A percentile compares a stretch with the other conserved stretches of the same genome.
These are phyloP conservation scores for Gouania willdenowi DNA, from an alignment of 2,797 vertebrate species.

Conservation along the genomic window DNA sequence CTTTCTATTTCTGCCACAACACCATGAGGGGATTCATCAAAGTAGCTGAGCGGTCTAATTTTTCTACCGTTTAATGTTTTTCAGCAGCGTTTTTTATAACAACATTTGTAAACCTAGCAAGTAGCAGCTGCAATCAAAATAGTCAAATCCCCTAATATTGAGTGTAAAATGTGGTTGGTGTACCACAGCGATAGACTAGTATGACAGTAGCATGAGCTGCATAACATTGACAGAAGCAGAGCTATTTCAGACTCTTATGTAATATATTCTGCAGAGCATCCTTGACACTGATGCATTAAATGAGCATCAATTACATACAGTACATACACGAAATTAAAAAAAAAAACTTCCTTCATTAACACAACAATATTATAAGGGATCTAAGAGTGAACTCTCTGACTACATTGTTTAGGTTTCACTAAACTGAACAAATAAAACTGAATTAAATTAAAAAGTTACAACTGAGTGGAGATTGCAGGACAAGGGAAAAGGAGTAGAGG, in stretches of 20 bases:
- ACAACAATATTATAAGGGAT: no score
- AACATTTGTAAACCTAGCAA: not conserved
- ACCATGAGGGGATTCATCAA: slow-evolving; percentile 13
- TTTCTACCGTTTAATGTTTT: slow-evolving; percentile 11
- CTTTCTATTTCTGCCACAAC: slow-evolving; percentile 40
- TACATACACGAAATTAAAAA: not conserved
- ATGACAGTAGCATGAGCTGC: slow-evolving; percentile 19
- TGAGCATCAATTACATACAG: not conserved
- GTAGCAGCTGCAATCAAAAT: not conserved
- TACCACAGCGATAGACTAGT: slow-evolving; percentile 2
- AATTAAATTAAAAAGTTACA: no score
- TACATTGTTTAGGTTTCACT: no score
- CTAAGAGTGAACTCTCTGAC: no score
- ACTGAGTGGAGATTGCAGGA: no score
- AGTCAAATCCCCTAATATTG: not conserved
- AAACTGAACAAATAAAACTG: no score
- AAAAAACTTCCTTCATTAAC: no score
- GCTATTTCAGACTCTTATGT: slow-evolving; percentile 39
- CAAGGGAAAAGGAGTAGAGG: no score
- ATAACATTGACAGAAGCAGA: slow-evolving; percentile 15
- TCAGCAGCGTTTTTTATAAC: slow-evolving; percentile 1
- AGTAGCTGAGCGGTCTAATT: not conserved
- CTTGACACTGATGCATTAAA: slow-evolving; percentile 9
- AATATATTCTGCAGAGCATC: slow-evolving; percentile 34
- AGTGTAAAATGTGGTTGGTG: not conserved